A percentile compares a stretch with the other conserved stretches of the same genome.
These are phyloP conservation scores for Electrophaes corylata DNA, from an alignment of 2,888 invertebrate genomes.

Conservation along the genomic window DNA sequence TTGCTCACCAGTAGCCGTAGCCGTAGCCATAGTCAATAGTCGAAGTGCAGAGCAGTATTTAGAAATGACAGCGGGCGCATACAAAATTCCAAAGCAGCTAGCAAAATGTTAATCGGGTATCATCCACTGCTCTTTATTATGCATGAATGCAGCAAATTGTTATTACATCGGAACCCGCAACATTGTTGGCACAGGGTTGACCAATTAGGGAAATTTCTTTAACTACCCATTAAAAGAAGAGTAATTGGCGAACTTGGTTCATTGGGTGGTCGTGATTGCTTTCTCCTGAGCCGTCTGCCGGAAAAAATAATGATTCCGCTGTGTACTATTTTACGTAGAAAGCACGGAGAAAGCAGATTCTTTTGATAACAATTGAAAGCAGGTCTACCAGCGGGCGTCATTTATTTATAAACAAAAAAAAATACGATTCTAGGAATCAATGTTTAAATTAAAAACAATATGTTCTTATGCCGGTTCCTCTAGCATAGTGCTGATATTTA, in stretches of 20 bases:
- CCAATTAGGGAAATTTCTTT: constrained; percentile 69
- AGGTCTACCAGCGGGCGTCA: constrained; percentile 31
- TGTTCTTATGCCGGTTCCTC: too few relatives aligned
- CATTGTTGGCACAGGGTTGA: constrained; percentile 56
- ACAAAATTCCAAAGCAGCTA: constrained; percentile 34
- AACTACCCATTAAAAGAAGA: constrained; percentile 71
- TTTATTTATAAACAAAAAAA: neutral
- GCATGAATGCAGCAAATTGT: constrained; percentile 52
- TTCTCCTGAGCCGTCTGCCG: constrained; percentile 60
- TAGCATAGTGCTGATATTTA: too few relatives aligned
- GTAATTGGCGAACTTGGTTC: constrained; percentile 76
- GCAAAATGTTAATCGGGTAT: constrained; percentile 29
- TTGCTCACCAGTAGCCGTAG: too few relatives aligned
- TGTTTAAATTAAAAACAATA: too few relatives aligned
- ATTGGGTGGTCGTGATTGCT: constrained; percentile 72
- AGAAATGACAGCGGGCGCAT: constrained; percentile 20
- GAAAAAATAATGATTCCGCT: constrained; percentile 66
- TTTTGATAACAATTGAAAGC: neutral
- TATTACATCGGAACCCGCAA: constrained; percentile 42
- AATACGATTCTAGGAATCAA: too few relatives aligned
- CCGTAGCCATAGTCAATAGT: neutral
- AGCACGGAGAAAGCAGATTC: neutral
- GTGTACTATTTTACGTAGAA: constrained; percentile 44
- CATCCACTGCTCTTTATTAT: constrained; percentile 46
- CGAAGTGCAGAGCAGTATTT: constrained; percentile 23